These are phyloP conservation scores for Troides oblongomaculatus DNA, from an alignment of 2,888 invertebrate genomes.

Conservation along the genomic window DNA sequence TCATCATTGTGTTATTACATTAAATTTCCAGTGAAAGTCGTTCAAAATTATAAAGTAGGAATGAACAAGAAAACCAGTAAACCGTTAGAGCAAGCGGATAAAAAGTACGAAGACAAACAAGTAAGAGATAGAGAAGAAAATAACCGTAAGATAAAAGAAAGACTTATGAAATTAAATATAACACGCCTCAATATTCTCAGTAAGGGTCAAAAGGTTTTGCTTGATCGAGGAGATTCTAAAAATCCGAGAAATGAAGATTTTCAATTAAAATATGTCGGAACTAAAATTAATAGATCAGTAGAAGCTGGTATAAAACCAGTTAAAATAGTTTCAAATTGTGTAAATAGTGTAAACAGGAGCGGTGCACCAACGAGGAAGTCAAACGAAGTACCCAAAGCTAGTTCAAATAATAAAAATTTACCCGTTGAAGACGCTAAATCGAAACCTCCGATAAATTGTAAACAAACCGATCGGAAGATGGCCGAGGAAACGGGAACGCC, in stretches of 20 bases:
- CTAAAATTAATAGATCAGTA: conserved; percentile 6
- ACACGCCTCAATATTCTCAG: background rate
- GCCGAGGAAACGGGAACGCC: conserved; percentile 3
- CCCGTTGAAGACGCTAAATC: background rate
- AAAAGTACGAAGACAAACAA: conserved; percentile 10
- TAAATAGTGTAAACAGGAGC: background rate
- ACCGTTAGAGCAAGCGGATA: conserved; percentile 13
- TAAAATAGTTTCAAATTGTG: background rate
- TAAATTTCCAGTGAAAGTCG: conserved; percentile 21
- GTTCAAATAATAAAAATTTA: background rate
- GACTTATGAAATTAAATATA: background rate
- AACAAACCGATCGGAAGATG: background rate
- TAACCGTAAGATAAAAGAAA: conserved; percentile 6
- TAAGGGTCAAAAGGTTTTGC: conserved; percentile 8
- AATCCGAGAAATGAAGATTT: background rate
- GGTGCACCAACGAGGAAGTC: background rate
- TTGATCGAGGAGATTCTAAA: conserved; percentile 20
- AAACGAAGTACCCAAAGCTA: background rate
- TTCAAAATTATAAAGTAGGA: conserved; percentile 9
- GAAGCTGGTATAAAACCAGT: conserved; percentile 8
- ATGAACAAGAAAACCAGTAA: conserved; percentile 20
- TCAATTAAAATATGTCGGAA: conserved; percentile 14
- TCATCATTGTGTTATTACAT: conserved; percentile 2
- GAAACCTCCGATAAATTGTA: background rate
- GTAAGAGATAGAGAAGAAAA: conserved; percentile 8